Evolutionary conservation across 2,113 vertebrate genomes (phyloP), one percentile per base, ranked within the genome.

Genomic region (Carassius auratus): DNA sequence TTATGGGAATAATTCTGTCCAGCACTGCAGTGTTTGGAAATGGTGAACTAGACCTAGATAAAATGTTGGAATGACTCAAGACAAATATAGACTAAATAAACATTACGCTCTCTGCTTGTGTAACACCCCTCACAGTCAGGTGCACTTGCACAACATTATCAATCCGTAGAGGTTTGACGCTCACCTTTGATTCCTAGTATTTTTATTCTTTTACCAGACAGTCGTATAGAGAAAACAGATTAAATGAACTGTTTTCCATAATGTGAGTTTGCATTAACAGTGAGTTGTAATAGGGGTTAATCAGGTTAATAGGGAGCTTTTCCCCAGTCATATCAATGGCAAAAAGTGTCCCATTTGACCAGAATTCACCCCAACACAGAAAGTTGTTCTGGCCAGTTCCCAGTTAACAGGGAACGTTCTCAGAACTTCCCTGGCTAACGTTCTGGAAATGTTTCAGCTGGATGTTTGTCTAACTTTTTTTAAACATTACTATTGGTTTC

Each of bases 151-250:
- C 86, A 91, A 84, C 38, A 76, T 59, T 57, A 57, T 88, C 6
- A 77, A 85, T 89, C 84, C 73, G 62, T 78, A 42, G 55, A 7
- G 88, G 86, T 78, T 8, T 74, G 83, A 87, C 90, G 88, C 84
- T 88, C 81, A 85, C 64, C 75, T 52, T 26, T 64, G 50, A 69
- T 88, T 85, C 86, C 52, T 10, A 13, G 87, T 13, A 73, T 71
- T 55, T 77, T 77, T 50, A 38, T 66, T 74, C 6, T 15, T 42
- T 79, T 79, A 84, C 33, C 21, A 42, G 48, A 76, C 42, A 77
- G 3, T 30, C 15, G 5, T 33, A 23, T 42, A 23, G 45, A 30
- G 10, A 74, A 76, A 84, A 19, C 7, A 84, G 21, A n/a, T 26
- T 26, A 33, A 36, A 48, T 26, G 1, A 38, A 55, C 30, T 14